A percentile compares a stretch with the other conserved stretches of the same genome.
phyloP scores from a whole-genome alignment of 2,888 invertebrate genomes.

The Caradrina clavipalpis region DNA sequence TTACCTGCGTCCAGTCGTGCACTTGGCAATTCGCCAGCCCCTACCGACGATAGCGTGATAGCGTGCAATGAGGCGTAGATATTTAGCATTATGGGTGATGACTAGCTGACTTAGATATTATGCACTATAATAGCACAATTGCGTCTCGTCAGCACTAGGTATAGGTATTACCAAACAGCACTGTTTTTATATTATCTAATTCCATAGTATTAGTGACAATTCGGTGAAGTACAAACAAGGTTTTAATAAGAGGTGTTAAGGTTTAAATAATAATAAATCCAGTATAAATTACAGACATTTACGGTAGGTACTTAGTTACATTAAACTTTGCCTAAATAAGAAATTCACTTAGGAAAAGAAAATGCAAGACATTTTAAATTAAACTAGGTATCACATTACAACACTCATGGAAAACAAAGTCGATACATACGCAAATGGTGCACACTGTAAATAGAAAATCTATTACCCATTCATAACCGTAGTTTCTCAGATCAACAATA shows the following conservation, averaged over 20 bases:
- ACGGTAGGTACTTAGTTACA: no score
- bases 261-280: not conserved
- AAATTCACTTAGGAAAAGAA: not conserved
- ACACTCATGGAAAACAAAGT: not conserved
- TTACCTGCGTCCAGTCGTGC: constrained; percentile 63
- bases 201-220: no score
- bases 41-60: constrained; percentile 59
- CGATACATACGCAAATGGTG: not conserved
- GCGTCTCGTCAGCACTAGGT: not conserved
- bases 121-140: constrained; percentile 18
- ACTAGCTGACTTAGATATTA: constrained; percentile 50
- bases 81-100: constrained; percentile 61
- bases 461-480: constrained; percentile 35
- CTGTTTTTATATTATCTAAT: no score
- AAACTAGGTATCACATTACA: not conserved
- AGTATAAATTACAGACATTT: not conserved
- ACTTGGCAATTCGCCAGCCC: constrained; percentile 61
- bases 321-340: not conserved
- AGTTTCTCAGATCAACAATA: constrained; percentile 51
- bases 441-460: constrained; percentile 39
- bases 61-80: constrained; percentile 62
- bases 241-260: no score
- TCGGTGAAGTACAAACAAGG: no score
- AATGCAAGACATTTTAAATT: not conserved
- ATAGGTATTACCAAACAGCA: not conserved